phyloP scores from a whole-genome alignment of 2,797 vertebrate species.

The Podarcis siculus region DNA sequence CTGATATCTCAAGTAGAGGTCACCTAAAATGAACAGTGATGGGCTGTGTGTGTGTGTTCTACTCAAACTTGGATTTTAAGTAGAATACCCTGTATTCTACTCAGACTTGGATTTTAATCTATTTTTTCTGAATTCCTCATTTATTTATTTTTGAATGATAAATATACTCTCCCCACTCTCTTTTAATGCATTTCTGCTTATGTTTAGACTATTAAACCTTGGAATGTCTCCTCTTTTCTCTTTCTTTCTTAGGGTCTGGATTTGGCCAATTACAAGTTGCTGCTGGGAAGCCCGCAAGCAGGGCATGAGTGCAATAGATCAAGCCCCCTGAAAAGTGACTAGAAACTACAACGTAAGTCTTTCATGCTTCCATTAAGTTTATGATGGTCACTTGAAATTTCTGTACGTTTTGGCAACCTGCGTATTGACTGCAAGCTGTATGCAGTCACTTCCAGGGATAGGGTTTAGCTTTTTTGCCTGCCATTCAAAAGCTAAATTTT shows the following conservation, averaged over 20 bases:
- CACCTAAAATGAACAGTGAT: conserved; percentile 47
- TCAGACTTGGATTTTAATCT: neutral
- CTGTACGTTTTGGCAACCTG: neutral
- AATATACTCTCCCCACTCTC: neutral
- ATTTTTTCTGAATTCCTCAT: neutral
- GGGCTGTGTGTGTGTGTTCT: neutral
- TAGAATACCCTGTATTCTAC: neutral
- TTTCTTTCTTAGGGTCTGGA: neutral
- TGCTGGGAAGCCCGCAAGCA: too few species aligned
- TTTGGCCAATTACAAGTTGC: neutral
- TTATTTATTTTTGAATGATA: neutral
- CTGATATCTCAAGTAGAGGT: neutral
- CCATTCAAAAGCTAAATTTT: neutral
- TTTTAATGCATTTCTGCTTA: neutral
- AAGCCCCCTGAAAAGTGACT: neutral
- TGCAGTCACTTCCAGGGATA: neutral
- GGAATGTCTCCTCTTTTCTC: neutral
- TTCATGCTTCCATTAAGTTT: neutral
- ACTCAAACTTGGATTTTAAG: too few species aligned
- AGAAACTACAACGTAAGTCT: neutral
- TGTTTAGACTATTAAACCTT: neutral
- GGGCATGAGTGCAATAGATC: neutral
- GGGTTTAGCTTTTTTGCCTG: neutral
- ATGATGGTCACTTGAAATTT: neutral
- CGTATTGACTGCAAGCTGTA: neutral